Evolutionary conservation across 2,113 vertebrate species (phyloP).

Genomic region (Suncus etruscus): DNA sequence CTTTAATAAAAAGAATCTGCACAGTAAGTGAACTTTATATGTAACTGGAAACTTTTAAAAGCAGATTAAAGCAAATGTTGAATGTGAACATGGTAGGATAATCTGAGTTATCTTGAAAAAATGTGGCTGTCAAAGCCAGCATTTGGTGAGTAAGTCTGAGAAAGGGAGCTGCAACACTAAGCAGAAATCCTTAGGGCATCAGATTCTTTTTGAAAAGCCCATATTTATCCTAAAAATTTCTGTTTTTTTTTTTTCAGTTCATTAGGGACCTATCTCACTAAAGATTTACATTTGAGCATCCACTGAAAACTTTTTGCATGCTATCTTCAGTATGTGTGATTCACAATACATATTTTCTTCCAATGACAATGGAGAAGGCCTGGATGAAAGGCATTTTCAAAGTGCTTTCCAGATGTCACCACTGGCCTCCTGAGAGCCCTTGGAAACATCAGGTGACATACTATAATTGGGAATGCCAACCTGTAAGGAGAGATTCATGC

Average conservation of each 20-base stretch:
- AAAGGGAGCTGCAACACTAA: not conserved
- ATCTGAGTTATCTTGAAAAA: not conserved
- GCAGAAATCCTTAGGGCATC: not conserved
- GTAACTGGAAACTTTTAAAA: not conserved
- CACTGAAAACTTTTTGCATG: not conserved
- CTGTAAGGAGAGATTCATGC: not conserved
- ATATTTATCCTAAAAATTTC: not conserved
- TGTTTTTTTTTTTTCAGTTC: not conserved
- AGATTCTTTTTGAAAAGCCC: not conserved
- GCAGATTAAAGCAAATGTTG: not conserved
- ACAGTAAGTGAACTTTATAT: not conserved
- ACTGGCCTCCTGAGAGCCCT: not conserved
- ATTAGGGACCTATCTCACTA: not conserved
- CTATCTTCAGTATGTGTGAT: too few relatives aligned
- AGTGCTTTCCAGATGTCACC: constrained; percentile 10
- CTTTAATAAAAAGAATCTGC: not conserved
- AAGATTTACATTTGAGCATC: not conserved
- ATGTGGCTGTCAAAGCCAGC: not conserved
- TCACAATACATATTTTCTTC: not conserved
- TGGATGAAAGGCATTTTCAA: not conserved
- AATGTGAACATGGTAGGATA: accelerated
- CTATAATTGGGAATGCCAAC: not conserved
- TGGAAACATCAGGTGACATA: not conserved
- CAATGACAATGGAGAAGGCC: not conserved
- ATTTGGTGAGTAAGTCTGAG: not conserved